Evolutionary conservation across 2,113 vertebrate species (phyloP), one percentile per base, ranked within the genome.

Genomic region (Romanogobio albipinnatus): DNA sequence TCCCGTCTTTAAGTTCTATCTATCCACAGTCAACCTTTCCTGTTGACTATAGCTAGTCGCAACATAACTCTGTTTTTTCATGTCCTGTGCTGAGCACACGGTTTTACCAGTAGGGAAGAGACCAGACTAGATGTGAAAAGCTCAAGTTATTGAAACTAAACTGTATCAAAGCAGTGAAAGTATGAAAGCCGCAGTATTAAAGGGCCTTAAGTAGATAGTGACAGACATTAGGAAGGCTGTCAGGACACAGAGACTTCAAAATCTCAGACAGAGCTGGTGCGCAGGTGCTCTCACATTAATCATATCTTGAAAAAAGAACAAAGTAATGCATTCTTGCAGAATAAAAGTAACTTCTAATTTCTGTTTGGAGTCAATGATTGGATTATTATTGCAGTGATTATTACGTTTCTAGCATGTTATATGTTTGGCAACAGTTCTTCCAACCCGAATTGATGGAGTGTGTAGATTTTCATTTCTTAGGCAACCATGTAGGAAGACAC

Each of bases 31-130:
- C 45, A 78, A 49, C 59, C 33, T 75, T 79, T 47, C 74, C 33
- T 53, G 73, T 56, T 24, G 59, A 70, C 76, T 80, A 78, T 83
- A 85, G 87, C 84, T 26, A 88, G 76, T 85, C 81, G 58, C 66
- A 79, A 71, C 68, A 80, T 59, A 83, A 76, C 80, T 83, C 66
- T 17, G 83, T 87, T 87, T 76, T 87, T 84, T 82, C n/a, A 26
- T 85, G 81, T 83, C 45, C 58, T 19, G 36, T 86, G 82, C 80
- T 49, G 85, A 81, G 58, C 76, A 82, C 84, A 76, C 56, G 61
- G 73, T 88, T 89, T 90, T 73, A 82, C 68, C 70, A 56, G 33
- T 9, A 66, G 79, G 66, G 79, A 70, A 59, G 61, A 82, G 71
- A 77, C 86, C 88, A 88, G 77, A 53, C 77, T 86, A 53, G 74